Evolutionary conservation across 2,888 invertebrate species (phyloP).

Genomic region (Polia nebulosa): DNA sequence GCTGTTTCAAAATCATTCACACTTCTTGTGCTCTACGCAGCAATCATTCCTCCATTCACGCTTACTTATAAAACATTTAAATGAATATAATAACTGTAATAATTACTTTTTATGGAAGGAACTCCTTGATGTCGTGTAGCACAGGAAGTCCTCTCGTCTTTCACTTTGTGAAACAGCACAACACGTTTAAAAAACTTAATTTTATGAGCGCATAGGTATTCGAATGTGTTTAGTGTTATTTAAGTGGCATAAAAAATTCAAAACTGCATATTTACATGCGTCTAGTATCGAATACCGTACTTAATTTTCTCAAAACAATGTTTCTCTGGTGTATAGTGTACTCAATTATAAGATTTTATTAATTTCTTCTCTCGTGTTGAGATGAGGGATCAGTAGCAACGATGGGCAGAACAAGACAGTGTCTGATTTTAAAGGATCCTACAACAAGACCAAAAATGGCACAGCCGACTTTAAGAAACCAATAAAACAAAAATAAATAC

Average conservation of each 20-base stretch:
- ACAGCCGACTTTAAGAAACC: conserved; percentile 32
- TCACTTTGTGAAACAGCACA: conserved; percentile 40
- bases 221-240: no score
- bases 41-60: conserved; percentile 84
- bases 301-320: no score
- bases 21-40: conserved; percentile 88
- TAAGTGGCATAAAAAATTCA: no score
- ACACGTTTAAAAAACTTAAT: conserved; percentile 2
- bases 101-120: conserved; percentile 83
- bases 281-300: no score
- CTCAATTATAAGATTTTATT: no score
- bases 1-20: conserved; percentile 71
- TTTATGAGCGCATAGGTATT: background rate
- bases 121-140: conserved; percentile 83
- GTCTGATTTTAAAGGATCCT: background rate
- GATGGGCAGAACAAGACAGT: background rate
- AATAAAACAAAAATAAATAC: conserved; percentile 80
- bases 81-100: conserved; percentile 63
- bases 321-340: background rate
- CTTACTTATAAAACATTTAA: conserved; percentile 57
- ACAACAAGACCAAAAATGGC: background rate
- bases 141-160: conserved; percentile 83
- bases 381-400: background rate
- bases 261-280: no score
- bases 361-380: no score